Base-by-base conservation (phyloP, 2,888 invertebrate species). In the Drosophila villosipedis region DNA sequence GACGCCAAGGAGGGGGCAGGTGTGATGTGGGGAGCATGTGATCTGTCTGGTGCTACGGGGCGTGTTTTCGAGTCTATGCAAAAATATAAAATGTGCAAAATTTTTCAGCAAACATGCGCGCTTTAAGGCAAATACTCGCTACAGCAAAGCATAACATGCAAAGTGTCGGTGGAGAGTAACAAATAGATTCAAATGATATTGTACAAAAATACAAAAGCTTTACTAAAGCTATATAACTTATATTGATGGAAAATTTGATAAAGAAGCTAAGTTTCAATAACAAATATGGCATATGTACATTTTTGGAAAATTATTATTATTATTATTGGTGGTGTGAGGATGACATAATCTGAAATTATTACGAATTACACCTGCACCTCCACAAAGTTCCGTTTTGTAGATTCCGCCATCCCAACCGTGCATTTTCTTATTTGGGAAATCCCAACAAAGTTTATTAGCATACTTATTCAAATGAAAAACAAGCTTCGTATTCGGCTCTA, bases 21-120 rank as follows among this genome's bases (percentile, higher is more conserved):
- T 35, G 4, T 12, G 37, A 19, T 19, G 55, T n/a, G 57, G 50
- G 60, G 22, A 54, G 64, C 60, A 62, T 75, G 78, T 68, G 82
- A 78, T 82, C 70, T 86, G 83, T 83, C 87, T 87, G 72, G 65
- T 84, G 87, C 87, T 73, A 77, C 72, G 87, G 83, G 83, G 83
- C 84, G 83, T 83, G 83, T 84, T 84, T 82, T 61, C 14, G 58
- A 55, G 39, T 74, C 61, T 63, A 74, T 69, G 64, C 61, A 75
- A 64, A 71, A 70, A 50, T 64, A 65, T 67, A 53, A 70, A 74
- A 80, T 75, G 67, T 78, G 78, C 78, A 72, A 68, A 61, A 73
- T 55, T 73, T 73, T 76, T 69, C 60, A 69, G 68, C 78, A 87
- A 84, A 87, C 88, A 84, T 80, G 84, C 84, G 71, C 73, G 88